These are phyloP conservation scores for Callosobruchus maculatus DNA, from an alignment of 2,888 invertebrate species.

Conservation along the genomic window DNA sequence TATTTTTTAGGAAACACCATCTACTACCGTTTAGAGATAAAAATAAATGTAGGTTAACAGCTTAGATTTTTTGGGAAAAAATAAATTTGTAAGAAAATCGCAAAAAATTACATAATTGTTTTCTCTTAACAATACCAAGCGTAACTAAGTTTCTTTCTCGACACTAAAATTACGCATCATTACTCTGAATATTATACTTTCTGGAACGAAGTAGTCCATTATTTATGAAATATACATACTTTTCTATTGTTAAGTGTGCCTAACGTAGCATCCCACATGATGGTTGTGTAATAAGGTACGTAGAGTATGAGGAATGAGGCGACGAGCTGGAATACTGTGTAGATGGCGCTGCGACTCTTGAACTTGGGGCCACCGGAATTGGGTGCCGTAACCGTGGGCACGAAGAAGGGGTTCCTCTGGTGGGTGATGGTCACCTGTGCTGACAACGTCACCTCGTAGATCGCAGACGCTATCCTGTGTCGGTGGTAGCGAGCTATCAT, in stretches of 20 bases:
- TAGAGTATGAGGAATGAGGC: slow-evolving; percentile 70
- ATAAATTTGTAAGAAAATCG: too few species aligned
- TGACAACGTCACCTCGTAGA: slow-evolving; percentile 78
- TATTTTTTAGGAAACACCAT: too few species aligned
- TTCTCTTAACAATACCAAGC: too few species aligned
- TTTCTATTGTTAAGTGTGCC: slow-evolving; percentile 34
- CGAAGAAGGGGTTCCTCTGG: slow-evolving; percentile 74
- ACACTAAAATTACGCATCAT: too few species aligned
- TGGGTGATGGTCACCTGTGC: slow-evolving; percentile 82
- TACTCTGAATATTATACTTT: too few species aligned
- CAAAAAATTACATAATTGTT: too few species aligned
- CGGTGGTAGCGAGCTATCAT: slow-evolving; percentile 71
- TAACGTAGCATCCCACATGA: slow-evolving; percentile 62
- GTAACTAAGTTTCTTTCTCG: too few species aligned
- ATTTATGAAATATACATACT: background rate
- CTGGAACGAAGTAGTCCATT: too few species aligned
- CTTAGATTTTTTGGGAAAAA: too few species aligned
- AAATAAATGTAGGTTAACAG: too few species aligned
- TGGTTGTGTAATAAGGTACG: slow-evolving; percentile 69
- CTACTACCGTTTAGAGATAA: too few species aligned
- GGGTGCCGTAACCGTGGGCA: slow-evolving; percentile 63
- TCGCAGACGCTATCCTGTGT: slow-evolving; percentile 79
- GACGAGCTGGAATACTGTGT: slow-evolving; percentile 69
- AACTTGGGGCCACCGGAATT: slow-evolving; percentile 51
- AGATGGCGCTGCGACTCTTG: slow-evolving; percentile 57